Conservation (phyloP, 1,140 invertebrate genomes). For the Luehdorfia chinensis region DNA sequence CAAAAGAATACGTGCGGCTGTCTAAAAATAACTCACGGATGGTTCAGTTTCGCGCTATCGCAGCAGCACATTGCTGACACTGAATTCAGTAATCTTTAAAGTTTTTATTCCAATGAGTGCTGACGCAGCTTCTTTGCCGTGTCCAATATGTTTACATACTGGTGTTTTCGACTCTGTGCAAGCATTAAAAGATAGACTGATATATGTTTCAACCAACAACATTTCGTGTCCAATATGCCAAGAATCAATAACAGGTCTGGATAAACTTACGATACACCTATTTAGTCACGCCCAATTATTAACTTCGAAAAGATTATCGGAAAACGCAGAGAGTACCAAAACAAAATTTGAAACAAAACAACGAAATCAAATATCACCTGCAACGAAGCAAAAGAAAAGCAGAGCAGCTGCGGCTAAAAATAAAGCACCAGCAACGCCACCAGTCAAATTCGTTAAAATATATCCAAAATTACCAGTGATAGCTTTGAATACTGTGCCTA, state of each 20-base stretch:
- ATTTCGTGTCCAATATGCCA: conserved; percentile 86
- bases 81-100: conserved; percentile 12
- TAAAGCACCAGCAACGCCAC: conserved; percentile 43
- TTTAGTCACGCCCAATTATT: conserved; percentile 80
- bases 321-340: conserved; percentile 23
- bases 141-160: conserved; percentile 85
- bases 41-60: conserved; percentile 54
- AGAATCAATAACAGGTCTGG: conserved; percentile 84
- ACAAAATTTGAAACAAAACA: conserved; percentile 24
- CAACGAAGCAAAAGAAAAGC: conserved; percentile 41
- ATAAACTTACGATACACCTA: conserved; percentile 91
- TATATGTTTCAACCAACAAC: conserved; percentile 85
- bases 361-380: conserved; percentile 26
- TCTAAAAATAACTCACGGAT: conserved; percentile 61
- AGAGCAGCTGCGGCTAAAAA: conserved; percentile 53
- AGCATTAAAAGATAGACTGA: conserved; percentile 82
- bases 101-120: conserved; percentile 52
- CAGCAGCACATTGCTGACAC: conserved; percentile 24
- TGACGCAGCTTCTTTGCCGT: conserved; percentile 81
- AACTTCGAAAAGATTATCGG: conserved; percentile 22
- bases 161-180: conserved; percentile 83
- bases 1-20: conserved; percentile 54
- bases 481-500: conserved; percentile 57
- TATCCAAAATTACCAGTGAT: conserved; percentile 65
- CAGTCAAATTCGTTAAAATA: conserved; percentile 69